Conservation (phyloP, 2,113 vertebrate genomes). For the zebrafish (Danio rerio) region DNA sequence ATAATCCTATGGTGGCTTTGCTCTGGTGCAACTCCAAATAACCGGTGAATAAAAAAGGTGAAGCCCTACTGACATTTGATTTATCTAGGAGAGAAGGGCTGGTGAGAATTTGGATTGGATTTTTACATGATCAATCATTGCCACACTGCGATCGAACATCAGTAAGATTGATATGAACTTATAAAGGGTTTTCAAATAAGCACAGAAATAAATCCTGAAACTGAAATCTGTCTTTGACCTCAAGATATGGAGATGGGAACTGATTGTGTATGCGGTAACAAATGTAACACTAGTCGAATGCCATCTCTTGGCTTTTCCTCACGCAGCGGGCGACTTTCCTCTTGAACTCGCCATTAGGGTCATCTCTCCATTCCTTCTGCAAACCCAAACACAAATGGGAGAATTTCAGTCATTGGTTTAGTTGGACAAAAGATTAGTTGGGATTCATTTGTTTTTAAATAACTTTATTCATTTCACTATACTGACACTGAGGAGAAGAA, state of each 20-base stretch:
- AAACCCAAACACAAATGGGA: conserved; percentile 41
- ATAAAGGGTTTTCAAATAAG: conserved; percentile 24
- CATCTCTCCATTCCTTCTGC: conserved; percentile 83
- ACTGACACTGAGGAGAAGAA: too few relatives aligned
- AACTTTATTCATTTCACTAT: too few relatives aligned
- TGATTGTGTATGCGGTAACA: not conserved
- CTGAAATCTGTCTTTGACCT: conserved; percentile 11
- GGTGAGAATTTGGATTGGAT: not conserved
- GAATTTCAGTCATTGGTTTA: not conserved
- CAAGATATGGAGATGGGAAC: conserved; percentile 21
- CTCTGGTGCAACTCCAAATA: conserved; percentile 14
- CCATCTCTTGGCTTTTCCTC: conserved; percentile 82
- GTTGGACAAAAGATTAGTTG: not conserved
- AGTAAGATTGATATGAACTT: not conserved
- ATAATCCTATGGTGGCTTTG: conserved; percentile 30
- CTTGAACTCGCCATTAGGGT: conserved; percentile 80
- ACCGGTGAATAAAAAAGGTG: conserved; percentile 6
- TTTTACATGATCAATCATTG: not conserved
- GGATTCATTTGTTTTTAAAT: too few relatives aligned
- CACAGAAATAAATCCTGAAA: conserved; percentile 5
- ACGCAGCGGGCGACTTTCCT: conserved; percentile 82
- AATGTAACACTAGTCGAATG: conserved; percentile 71
- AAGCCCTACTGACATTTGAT: not conserved
- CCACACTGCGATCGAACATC: not conserved
- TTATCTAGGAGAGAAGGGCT: not conserved